Evolutionary conservation across 2,797 vertebrate genomes (phyloP), one percentile per base, ranked within the genome.

Genomic region (Dromococcyx pavoninus): DNA sequence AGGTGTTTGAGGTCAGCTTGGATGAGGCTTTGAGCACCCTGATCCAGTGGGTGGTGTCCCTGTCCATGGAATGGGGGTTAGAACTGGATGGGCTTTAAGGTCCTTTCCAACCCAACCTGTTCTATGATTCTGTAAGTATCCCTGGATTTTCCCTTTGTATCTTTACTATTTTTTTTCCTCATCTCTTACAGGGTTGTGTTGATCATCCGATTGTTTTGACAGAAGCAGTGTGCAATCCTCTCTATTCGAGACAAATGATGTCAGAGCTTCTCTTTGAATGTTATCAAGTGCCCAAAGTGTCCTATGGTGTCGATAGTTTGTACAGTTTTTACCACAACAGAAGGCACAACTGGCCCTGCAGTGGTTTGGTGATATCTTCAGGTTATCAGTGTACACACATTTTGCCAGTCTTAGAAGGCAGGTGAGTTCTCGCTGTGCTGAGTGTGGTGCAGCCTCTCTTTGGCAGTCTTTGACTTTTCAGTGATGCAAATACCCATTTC

Each of bases 161-260:
- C 6, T 46, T 33, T 51, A 14, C 19, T 62, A 3, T 17, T 44
- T 46, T 74, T 13, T 76, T 5, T 80, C 37, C 22, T 17, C 11
- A n/a, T 94, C 44, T 89, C 22, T 86, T 81, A 21, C 94, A 99
- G 99, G 98, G 98, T 46, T 98, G 98, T 27, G 99, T 99, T 44
- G 98, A 98, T 27, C 98, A 99, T 67, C 99, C 99, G 13, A n/a
- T 99, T 24, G 98, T 99, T 76, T 94, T 99, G 88, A 99, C 99
- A 2, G 99, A 99, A 97, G 98, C 99, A 0, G 98, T 99, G 43
- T 99, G 98, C 94, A 99, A 99, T 96, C 99, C 99, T 3, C 98
- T 99, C 11, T 99, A 99, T 97, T 99, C 99, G 3, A 98, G 99
- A 8, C 99, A 99, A 96, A 99, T 99, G 99, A 99, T 99, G 98